phyloP scores from a whole-genome alignment of 2,888 invertebrate species.

The Acanthosepion pharaonis region DNA sequence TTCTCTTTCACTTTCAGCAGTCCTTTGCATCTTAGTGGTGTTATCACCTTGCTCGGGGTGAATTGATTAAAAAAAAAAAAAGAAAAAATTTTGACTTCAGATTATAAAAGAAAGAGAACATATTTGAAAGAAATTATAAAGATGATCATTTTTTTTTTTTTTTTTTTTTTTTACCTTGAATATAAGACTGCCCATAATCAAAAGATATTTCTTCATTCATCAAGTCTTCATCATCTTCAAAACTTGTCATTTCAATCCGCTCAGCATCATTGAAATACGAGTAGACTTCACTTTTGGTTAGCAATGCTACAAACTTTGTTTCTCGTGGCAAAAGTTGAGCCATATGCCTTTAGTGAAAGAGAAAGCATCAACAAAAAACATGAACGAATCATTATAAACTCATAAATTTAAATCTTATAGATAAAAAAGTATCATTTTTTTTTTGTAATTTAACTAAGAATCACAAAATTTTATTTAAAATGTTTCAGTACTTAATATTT shows the following conservation, averaged over 20 bases:
- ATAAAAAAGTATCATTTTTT: too few relatives aligned
- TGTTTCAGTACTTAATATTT: too few relatives aligned
- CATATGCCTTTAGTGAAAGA: constrained; percentile 62
- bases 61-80: too few relatives aligned
- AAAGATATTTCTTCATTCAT: constrained; percentile 37
- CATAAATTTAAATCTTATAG: too few relatives aligned
- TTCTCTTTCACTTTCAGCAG: too few relatives aligned
- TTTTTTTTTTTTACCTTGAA: not conserved
- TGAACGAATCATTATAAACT: not conserved
- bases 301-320: constrained; percentile 62
- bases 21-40: too few relatives aligned
- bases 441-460: not conserved
- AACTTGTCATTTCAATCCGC: constrained; percentile 60
- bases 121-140: not conserved
- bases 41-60: too few relatives aligned
- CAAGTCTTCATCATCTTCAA: constrained; percentile 52
- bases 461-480: too few relatives aligned
- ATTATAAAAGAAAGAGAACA: too few relatives aligned
- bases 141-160: not conserved
- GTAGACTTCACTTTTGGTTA: constrained; percentile 63
- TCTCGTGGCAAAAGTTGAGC: constrained; percentile 64
- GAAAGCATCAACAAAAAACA: not conserved
- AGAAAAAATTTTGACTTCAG: too few relatives aligned
- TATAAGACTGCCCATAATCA: constrained; percentile 40
- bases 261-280: constrained; percentile 65